Percentiles rank a stretch among this genome's conserved stretches.
Evolutionary conservation across 2,113 vertebrate species (phyloP).

Genomic region (Chauna torquata): DNA sequence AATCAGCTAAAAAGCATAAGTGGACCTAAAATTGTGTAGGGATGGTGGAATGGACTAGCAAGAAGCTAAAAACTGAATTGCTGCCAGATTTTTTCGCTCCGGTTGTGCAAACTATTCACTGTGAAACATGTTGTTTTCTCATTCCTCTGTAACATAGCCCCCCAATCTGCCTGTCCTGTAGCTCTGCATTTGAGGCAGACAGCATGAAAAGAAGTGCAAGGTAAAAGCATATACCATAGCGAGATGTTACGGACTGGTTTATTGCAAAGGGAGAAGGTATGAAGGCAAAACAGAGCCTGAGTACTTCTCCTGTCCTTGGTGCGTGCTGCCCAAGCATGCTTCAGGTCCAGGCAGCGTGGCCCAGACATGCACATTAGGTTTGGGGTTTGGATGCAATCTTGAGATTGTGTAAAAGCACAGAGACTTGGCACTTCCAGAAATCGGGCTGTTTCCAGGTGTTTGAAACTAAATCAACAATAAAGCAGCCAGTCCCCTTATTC

Average conservation of each 20-base stretch:
- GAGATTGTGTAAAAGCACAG: neutral
- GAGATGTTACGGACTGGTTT: neutral
- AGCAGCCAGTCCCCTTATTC: neutral
- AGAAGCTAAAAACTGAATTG: neutral
- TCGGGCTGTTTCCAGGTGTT: neutral
- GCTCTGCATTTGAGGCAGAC: neutral
- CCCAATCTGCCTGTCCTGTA: neutral
- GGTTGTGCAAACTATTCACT: neutral
- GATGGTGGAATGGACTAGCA: neutral
- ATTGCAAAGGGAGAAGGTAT: neutral
- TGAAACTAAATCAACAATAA: neutral
- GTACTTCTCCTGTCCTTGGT: neutral
- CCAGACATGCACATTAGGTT: neutral
- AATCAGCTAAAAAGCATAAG: neutral
- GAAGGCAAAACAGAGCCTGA: neutral
- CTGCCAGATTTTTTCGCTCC: neutral
- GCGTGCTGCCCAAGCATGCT: neutral
- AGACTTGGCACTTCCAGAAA: neutral
- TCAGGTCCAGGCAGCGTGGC: neutral
- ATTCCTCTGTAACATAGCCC: neutral
- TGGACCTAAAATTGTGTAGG: neutral
- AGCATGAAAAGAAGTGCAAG: neutral
- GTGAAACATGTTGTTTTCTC: neutral
- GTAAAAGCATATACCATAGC: neutral
- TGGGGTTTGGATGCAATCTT: neutral